A percentile compares a stretch with the other conserved stretches of the same genome.
These are phyloP conservation scores for Eublepharis macularius DNA, from an alignment of 2,113 vertebrate genomes.

Conservation along the genomic window DNA sequence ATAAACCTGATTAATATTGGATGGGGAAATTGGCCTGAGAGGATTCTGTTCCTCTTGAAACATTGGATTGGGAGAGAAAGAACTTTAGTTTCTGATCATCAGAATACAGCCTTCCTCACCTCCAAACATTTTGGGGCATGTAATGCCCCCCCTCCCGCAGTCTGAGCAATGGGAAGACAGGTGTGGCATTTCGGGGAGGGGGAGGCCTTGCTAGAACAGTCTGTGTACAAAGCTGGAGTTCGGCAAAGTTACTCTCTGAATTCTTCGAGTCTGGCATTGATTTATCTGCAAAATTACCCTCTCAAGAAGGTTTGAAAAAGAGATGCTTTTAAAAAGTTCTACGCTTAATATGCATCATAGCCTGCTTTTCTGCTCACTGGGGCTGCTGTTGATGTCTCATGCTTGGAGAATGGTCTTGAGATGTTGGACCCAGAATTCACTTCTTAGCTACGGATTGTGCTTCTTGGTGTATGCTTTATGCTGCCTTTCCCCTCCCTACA, in stretches of 20 bases:
- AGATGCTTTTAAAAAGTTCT: slow-evolving; percentile 4
- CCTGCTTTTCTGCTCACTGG: neutral
- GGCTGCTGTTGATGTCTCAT: neutral
- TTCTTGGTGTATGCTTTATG: neutral
- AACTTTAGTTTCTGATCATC: slow-evolving; percentile 61
- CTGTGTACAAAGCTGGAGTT: slow-evolving; percentile 5
- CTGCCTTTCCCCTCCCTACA: neutral
- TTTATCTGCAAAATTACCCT: neutral
- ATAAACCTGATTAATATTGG: slow-evolving; percentile 34
- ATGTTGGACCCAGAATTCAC: neutral
- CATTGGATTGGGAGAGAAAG: slow-evolving; percentile 39
- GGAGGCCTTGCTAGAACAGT: fast-evolving
- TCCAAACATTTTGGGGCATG: slow-evolving; percentile 1
- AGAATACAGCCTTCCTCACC: slow-evolving; percentile 5
- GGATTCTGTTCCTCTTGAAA: slow-evolving; percentile 35
- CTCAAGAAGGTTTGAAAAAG: neutral
- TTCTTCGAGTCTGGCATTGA: fast-evolving
- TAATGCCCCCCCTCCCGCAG: neutral
- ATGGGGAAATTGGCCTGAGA: slow-evolving; percentile 26
- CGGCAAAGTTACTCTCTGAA: slow-evolving; percentile 18
- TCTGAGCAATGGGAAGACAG: neutral
- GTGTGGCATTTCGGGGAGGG: neutral
- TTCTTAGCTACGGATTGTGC: slow-evolving; percentile 12
- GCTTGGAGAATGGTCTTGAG: neutral
- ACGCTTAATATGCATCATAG: neutral